These are phyloP conservation scores for Conus betulinus DNA, from an alignment of 1,140 invertebrate species.

Conservation along the genomic window DNA sequence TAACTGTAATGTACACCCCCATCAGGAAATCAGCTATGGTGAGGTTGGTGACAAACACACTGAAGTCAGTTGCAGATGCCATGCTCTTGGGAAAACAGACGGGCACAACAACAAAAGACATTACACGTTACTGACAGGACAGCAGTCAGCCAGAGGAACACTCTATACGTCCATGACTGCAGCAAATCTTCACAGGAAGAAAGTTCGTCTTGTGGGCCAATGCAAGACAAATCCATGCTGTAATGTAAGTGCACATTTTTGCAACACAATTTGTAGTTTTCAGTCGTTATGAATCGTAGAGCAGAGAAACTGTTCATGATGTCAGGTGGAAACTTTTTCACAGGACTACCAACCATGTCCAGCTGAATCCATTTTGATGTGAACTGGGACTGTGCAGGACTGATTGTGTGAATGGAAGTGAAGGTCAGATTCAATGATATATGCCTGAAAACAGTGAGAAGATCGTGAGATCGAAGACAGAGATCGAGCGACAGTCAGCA, in stretches of 20 bases:
- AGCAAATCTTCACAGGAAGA: conserved; percentile 58
- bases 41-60: too few relatives aligned
- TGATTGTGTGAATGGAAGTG: background rate
- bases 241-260: background rate
- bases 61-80: conserved; percentile 5
- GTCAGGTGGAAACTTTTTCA: conserved; percentile 16
- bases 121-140: conserved; percentile 53
- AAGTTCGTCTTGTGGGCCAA: conserved; percentile 39
- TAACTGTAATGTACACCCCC: conserved; percentile 67
- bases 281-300: conserved; percentile 28
- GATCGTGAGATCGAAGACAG: background rate
- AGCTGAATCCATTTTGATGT: conserved; percentile 3
- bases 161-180: conserved; percentile 3
- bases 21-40: conserved; percentile 62
- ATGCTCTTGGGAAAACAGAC: background rate
- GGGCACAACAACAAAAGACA: conserved; percentile 28
- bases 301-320: conserved; percentile 37
- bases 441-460: background rate
- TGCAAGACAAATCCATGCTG: conserved; percentile 27
- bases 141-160: conserved; percentile 44
- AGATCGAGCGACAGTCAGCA: background rate
- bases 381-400: background rate
- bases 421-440: conserved; percentile 17
- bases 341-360: conserved; percentile 32
- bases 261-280: conserved; percentile 52